Base-by-base conservation (phyloP, 2,888 invertebrate species). In the Slavum lentiscoides region DNA sequence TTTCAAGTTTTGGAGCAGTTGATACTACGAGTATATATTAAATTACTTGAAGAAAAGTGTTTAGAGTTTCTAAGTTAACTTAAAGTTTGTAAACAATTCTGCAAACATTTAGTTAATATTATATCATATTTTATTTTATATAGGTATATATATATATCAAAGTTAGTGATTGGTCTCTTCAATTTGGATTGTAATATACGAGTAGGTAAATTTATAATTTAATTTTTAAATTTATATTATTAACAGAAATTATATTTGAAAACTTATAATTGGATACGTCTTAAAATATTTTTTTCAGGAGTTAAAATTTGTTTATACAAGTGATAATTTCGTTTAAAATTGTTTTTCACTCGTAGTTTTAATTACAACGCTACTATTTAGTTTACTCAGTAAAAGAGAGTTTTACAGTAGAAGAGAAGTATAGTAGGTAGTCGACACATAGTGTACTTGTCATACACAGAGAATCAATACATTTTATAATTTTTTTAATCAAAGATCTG, bases 21-120 rank as follows among this genome's bases (percentile, higher is more conserved):
- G 17, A 58, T 19, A 59, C 17, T 21, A 30, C 30, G 30, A 30
- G 30, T 30, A 58, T 72, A 68, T 23, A 53, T 49, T 68, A 49
- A 49, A 59, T 72, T 72, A 72, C 21, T 72, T 23, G 39, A 23
- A 61, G 72, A 72, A 59, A 59, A 72, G 49, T 49, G 49, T 49
- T 49, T 49, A 49, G 17, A 43, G 21, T 43, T 72, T 72, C n/a
- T 43, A 39, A 59, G 21, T 72, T 59, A 59, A 21, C 19, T 21
- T 59, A 6, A 43, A 39, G 39, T 72, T 59, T 72, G 8, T 11
- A 43, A 43, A 72, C 37, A 8, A 17, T 21, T 39, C 0, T 39
- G 8, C 39, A 8, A 49, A 49, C n/a, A 70, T 70, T 70, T 70
- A 5, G n/a, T 13, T n/a, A 37, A 70, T 37, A 15, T 37, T 37